Evolutionary conservation across 2,888 invertebrate species (phyloP).

Genomic region (Eilema sororculum): DNA sequence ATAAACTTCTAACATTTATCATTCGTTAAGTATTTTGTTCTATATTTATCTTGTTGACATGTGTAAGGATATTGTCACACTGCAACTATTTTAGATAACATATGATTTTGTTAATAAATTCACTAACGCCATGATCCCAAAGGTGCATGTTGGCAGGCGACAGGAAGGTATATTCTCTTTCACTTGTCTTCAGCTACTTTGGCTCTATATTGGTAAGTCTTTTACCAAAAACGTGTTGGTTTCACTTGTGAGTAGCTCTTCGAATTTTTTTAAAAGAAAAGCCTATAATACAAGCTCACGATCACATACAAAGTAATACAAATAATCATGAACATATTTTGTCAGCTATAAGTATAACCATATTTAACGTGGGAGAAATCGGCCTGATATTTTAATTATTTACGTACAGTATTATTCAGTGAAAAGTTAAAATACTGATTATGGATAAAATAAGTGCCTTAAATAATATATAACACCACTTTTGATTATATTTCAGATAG

Average conservation of each 20-base stretch:
- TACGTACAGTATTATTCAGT: neutral
- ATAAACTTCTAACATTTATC: no score
- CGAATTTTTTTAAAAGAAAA: neutral
- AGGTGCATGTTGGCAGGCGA: neutral
- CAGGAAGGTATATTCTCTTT: neutral
- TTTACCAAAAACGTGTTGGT: no score
- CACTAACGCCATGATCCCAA: neutral
- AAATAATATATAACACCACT: neutral
- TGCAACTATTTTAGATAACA: neutral
- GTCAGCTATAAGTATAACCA: neutral
- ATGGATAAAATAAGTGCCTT: neutral
- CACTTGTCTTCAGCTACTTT: neutral
- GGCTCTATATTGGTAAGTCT: neutral
- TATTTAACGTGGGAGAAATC: neutral
- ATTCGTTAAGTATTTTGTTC: neutral
- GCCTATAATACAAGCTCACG: no score
- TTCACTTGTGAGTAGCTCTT: neutral
- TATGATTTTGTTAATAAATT: neutral
- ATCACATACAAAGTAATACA: neutral
- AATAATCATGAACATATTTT: neutral
- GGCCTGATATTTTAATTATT: neutral
- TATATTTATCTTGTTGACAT: neutral
- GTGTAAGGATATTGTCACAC: neutral
- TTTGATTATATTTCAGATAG: constrained; percentile 9
- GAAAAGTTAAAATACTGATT: neutral